Evolutionary conservation across 2,113 vertebrate species (phyloP).

Genomic region (Peucedramus taeniatus): DNA sequence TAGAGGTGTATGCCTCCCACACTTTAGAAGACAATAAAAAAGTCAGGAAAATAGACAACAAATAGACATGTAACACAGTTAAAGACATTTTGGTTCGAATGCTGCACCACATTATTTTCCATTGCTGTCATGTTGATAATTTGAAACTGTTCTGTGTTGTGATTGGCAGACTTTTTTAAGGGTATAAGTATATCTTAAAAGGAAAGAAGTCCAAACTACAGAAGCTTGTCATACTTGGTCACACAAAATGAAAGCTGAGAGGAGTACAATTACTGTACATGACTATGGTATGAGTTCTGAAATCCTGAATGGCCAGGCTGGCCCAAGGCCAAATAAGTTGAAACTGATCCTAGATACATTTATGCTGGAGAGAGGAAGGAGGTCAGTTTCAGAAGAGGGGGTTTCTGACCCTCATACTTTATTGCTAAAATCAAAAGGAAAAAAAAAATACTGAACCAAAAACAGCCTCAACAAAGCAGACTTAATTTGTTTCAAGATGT

Average conservation of each 20-base stretch:
- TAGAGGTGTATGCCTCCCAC: neutral
- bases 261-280: neutral
- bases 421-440: neutral
- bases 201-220: neutral
- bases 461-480: neutral
- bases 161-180: neutral
- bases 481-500: neutral
- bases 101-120: neutral
- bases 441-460: neutral
- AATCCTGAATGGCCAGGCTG: neutral
- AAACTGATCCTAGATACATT: neutral
- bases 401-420: neutral
- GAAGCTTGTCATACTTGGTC: neutral
- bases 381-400: neutral
- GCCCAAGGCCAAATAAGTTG: neutral
- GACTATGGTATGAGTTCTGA: neutral
- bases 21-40: neutral
- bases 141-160: neutral
- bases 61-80: accelerated
- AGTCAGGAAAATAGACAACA: neutral
- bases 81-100: neutral
- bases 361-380: neutral
- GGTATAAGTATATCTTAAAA: neutral
- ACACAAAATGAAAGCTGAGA: neutral
- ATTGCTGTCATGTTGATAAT: neutral